Base-by-base conservation (phyloP, 2,113 vertebrate species). In the Geothlypis trichas region DNA sequence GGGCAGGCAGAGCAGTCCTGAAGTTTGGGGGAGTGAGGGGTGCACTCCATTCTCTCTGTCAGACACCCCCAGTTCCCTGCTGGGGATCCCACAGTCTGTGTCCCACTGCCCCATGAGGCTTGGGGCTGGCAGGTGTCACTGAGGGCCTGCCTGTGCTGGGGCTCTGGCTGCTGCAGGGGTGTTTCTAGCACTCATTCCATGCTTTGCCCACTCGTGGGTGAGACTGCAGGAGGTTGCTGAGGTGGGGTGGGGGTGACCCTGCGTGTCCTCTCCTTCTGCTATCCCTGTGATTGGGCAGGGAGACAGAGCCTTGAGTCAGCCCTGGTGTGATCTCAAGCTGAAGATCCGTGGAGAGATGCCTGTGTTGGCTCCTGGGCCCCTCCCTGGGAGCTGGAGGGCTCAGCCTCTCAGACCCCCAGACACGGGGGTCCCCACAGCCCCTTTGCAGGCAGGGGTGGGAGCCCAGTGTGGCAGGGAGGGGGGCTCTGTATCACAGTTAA, bases 21-120 rank as follows among this genome's bases (percentile, higher is more conserved):
- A 2, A 2, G 51, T 65, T 73, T 62, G 26, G n/a, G 54, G 54
- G 24, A 31, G 16, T 9, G 9, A 10, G 18, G 24, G 9, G 7
- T 42, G 33, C 27, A 24, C 71, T 66, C 62, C 47, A 5, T 52
- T 81, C 52, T 92, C 61, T 74, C 59, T 0, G 0, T n/a, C 13
- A 16, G 21, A 26, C 14, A 16, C 4, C 9, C 24, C 26, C 30
- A 57, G 63, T 49, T 82, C 37, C 63, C 14, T 6, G 1, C 35
- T 0, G 0, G 47, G 54, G 58, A 54, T 88, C 55, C 63, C 8
- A 5, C 39, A 37, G 51, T 47, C 42, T 0, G 0, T 51, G 52
- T 90, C 44, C 65, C 2, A 0, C 61, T 68, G 67, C 35, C 39
- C 58, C 0, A 0, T 17, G 49, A 54, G 41, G 30, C 26, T 54